Percentiles rank a stretch among this genome's conserved stretches.
These are phyloP conservation scores for Aphodius sticticus DNA, from an alignment of 2,888 invertebrate species.

Conservation along the genomic window DNA sequence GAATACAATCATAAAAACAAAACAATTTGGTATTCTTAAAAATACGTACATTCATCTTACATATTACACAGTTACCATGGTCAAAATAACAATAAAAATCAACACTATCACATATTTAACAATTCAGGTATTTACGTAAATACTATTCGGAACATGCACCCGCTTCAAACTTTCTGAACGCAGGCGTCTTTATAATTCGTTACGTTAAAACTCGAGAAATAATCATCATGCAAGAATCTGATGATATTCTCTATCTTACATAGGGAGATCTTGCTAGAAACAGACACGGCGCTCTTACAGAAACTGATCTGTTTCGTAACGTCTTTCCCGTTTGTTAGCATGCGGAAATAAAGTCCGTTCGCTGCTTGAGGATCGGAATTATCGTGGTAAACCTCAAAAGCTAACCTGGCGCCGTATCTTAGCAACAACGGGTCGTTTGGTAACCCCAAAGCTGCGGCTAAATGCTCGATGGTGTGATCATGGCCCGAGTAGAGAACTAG, in stretches of 20 bases:
- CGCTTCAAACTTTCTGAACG: slow-evolving; percentile 37
- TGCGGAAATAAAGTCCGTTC: slow-evolving; percentile 80
- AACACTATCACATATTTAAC: neutral
- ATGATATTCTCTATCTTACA: slow-evolving; percentile 90
- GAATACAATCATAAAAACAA: too few species aligned
- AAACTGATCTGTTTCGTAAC: slow-evolving; percentile 83
- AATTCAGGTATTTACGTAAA: neutral
- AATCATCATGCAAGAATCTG: slow-evolving; percentile 87
- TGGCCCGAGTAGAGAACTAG: slow-evolving; percentile 77
- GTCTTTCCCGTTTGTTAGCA: slow-evolving; percentile 87
- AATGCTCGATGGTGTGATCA: slow-evolving; percentile 87
- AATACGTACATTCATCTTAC: neutral
- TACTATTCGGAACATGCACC: neutral
- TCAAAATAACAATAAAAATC: neutral
- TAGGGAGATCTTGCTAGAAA: slow-evolving; percentile 65
- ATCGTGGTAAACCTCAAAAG: slow-evolving; percentile 87
- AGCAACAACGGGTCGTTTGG: slow-evolving; percentile 72
- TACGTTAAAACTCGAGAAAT: slow-evolving; percentile 83
- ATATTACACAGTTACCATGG: neutral
- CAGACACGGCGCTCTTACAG: slow-evolving; percentile 71
- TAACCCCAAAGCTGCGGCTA: slow-evolving; percentile 82
- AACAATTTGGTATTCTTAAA: too few species aligned
- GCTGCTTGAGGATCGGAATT: slow-evolving; percentile 60
- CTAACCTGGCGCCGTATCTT: slow-evolving; percentile 85
- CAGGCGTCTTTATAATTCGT: slow-evolving; percentile 91